Evolutionary conservation across 2,797 vertebrate genomes (phyloP).

Genomic region (Dicrostonyx torquatus): DNA sequence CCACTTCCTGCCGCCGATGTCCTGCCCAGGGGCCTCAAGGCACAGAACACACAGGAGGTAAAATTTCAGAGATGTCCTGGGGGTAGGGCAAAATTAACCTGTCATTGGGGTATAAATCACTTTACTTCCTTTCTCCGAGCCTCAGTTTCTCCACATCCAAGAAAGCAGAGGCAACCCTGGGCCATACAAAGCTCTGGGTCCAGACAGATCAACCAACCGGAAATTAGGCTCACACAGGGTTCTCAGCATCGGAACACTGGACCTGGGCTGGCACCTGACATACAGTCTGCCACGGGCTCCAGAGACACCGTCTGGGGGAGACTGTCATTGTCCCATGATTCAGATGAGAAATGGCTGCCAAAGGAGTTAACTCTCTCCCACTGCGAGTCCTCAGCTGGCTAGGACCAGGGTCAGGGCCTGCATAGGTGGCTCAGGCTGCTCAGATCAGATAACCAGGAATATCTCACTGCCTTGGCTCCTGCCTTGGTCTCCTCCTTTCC

Average conservation of each 20-base stretch:
- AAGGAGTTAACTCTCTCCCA: not conserved
- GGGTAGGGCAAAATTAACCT: not conserved
- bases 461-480: no score
- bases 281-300: not conserved
- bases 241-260: not conserved
- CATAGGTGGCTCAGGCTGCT: not conserved
- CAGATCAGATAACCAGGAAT: not conserved
- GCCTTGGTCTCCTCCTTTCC: not conserved
- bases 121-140: not conserved
- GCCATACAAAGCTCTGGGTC: constrained; percentile 6
- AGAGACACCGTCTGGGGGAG: no score
- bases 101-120: not conserved
- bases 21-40: not conserved
- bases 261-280: not conserved
- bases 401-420: not conserved
- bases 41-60: not conserved
- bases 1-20: no score
- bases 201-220: not conserved
- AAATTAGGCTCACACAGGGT: not conserved
- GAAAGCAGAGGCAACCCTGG: not conserved
- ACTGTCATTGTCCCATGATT: not conserved
- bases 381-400: not conserved
- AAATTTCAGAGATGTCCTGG: not conserved
- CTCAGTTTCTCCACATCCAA: constrained; percentile 36
- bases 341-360: not conserved